Evolutionary conservation across 2,888 invertebrate species (phyloP).

Genomic region (Baronia brevicornis): DNA sequence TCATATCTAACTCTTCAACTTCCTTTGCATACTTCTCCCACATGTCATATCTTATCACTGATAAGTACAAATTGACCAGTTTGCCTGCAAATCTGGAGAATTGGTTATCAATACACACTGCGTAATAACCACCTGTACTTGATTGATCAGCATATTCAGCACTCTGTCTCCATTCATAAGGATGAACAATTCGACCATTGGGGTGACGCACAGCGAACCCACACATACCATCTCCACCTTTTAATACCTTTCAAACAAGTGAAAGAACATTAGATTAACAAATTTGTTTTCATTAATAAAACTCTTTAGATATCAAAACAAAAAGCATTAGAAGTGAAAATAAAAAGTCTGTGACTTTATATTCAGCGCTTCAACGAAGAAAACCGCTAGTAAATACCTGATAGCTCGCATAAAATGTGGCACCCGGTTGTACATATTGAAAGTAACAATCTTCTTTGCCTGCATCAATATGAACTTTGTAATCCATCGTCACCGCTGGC

Average conservation of each 20-base stretch:
- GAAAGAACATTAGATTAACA: slow-evolving; percentile 6
- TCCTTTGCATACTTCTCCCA: slow-evolving; percentile 96
- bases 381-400: slow-evolving; percentile 77
- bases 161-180: slow-evolving; percentile 93
- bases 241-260: slow-evolving; percentile 80
- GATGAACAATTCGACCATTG: slow-evolving; percentile 87
- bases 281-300: neutral
- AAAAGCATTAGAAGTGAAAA: neutral
- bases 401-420: slow-evolving; percentile 95
- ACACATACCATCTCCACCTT: slow-evolving; percentile 96
- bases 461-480: slow-evolving; percentile 96
- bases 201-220: slow-evolving; percentile 94
- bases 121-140: slow-evolving; percentile 89
- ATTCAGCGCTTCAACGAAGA: slow-evolving; percentile 3
- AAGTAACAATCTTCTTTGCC: slow-evolving; percentile 95
- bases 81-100: slow-evolving; percentile 94
- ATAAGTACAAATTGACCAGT: slow-evolving; percentile 91
- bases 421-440: slow-evolving; percentile 93
- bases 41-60: slow-evolving; percentile 92
- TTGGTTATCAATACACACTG: slow-evolving; percentile 94
- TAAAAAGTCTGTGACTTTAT: slow-evolving; percentile 1
- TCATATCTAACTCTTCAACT: slow-evolving; percentile 88
- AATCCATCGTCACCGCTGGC: slow-evolving; percentile 96
- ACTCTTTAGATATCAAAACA: neutral
- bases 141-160: slow-evolving; percentile 92